phyloP scores from a whole-genome alignment of 2,797 vertebrate genomes.

The Phyllotis vaccarum region DNA sequence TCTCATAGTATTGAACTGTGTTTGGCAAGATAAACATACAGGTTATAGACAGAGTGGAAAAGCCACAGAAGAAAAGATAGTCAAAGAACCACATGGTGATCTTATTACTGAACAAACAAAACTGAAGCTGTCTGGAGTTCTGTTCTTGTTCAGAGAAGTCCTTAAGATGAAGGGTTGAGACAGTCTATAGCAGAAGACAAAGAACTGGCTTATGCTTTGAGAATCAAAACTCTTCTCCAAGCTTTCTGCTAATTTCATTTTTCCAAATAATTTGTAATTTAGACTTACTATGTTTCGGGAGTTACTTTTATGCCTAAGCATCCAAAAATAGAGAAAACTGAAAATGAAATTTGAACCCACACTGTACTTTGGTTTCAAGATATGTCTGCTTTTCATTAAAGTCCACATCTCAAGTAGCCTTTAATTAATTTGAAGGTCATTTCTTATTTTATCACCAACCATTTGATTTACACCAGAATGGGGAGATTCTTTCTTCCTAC shows the following conservation, averaged over 20 bases:
- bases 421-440: neutral
- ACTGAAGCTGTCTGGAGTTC: neutral
- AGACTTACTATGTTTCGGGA: neutral
- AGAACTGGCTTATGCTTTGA: neutral
- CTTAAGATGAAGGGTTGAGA: neutral
- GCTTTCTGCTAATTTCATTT: neutral
- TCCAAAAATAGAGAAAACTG: neutral
- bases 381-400: neutral
- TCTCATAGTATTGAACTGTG: neutral
- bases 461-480: neutral
- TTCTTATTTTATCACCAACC: neutral
- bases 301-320: neutral
- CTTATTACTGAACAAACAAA: neutral
- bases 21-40: neutral
- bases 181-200: neutral
- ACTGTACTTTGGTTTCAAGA: neutral
- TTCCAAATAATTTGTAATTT: constrained; percentile 24
- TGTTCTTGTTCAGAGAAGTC: neutral
- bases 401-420: neutral
- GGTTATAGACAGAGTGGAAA: neutral
- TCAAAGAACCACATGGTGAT: neutral
- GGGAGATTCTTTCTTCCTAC: neutral
- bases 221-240: neutral
- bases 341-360: neutral
- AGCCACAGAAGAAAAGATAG: neutral